These are phyloP conservation scores for Spatula clypeata DNA, from an alignment of 2,797 vertebrate species.

Conservation along the genomic window DNA sequence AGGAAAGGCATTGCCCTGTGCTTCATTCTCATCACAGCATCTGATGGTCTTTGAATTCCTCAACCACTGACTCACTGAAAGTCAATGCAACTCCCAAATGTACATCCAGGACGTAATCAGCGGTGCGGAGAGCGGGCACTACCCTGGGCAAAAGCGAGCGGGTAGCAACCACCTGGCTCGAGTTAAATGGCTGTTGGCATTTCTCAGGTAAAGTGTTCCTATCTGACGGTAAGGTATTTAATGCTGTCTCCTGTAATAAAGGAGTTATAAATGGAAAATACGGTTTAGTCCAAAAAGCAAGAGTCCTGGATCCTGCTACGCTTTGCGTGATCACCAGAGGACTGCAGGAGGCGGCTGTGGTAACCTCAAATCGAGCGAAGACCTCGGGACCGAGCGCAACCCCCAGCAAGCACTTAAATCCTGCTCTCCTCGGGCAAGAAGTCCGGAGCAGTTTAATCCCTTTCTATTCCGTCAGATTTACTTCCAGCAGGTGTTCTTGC, in stretches of 20 bases:
- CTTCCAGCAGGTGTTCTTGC: background rate
- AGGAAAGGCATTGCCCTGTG: constrained; percentile 58
- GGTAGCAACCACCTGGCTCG: background rate
- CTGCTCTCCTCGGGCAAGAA: background rate
- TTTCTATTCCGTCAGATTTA: background rate
- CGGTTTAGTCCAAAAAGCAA: background rate
- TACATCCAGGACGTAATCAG: background rate
- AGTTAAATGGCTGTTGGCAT: background rate
- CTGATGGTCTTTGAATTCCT: constrained; percentile 40
- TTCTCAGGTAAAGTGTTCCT: background rate
- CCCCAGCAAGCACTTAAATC: background rate
- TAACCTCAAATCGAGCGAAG: background rate
- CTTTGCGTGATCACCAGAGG: background rate
- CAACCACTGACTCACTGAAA: constrained; percentile 7
- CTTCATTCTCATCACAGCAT: constrained; percentile 58
- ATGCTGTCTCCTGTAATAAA: constrained; percentile 8
- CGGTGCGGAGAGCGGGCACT: background rate
- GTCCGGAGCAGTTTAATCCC: background rate
- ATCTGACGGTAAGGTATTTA: background rate
- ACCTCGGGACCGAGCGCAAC: background rate
- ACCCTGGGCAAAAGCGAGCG: background rate
- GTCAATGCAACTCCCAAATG: background rate
- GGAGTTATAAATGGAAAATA: background rate
- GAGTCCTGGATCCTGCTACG: background rate
- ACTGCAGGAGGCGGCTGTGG: background rate